A percentile compares a stretch with the other conserved stretches of the same genome.
Evolutionary conservation across 2,113 vertebrate genomes (phyloP).

Genomic region (Sebastes schlegelii): DNA sequence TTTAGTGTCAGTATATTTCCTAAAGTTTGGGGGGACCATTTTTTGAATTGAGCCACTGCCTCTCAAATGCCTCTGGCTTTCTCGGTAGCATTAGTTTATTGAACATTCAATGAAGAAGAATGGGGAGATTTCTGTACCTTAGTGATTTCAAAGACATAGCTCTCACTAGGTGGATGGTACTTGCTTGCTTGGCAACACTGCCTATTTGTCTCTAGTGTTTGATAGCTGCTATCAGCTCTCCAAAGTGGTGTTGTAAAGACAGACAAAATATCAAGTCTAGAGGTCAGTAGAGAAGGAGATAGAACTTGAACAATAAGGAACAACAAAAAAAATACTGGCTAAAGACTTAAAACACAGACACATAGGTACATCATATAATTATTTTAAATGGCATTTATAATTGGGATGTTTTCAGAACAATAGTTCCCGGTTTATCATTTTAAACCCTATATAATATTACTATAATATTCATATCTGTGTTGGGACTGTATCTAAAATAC

Average conservation of each 20-base stretch:
- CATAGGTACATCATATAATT: too few species aligned
- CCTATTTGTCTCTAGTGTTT: slow-evolving; percentile 11
- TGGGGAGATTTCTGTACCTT: not conserved
- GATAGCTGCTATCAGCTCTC: slow-evolving; percentile 28
- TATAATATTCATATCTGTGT: not conserved
- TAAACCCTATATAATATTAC: not conserved
- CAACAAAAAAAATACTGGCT: not conserved
- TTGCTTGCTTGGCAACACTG: not conserved
- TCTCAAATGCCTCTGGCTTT: not conserved
- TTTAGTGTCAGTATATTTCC: not conserved
- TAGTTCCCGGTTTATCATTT: not conserved
- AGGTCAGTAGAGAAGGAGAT: not conserved
- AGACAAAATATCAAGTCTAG: not conserved
- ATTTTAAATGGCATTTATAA: not conserved
- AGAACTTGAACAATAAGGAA: too few species aligned
- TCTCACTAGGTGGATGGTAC: slow-evolving; percentile 18
- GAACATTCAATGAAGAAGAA: slow-evolving; percentile 27
- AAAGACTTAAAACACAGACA: too few species aligned
- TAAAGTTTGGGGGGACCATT: not conserved
- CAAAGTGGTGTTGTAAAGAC: not conserved
- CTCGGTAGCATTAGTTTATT: not conserved
- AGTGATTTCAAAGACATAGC: slow-evolving; percentile 10
- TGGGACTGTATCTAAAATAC: too few species aligned
- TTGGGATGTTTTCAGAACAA: not conserved
- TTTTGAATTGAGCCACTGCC: not conserved